phyloP scores from a whole-genome alignment of 1,140 invertebrate species.

The Paraescarpia echinospica region DNA sequence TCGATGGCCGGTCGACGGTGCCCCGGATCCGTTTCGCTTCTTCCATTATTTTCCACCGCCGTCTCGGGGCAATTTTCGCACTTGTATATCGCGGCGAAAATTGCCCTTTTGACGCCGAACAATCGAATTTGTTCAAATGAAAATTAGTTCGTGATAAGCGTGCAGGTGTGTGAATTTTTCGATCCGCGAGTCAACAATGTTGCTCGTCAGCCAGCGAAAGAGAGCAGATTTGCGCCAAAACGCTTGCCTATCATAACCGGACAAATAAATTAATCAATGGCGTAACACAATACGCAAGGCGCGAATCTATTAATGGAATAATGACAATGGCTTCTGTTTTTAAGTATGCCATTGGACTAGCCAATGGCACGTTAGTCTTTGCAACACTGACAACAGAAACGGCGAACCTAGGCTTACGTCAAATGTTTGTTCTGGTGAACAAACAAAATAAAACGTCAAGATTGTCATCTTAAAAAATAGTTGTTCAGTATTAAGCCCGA shows the following conservation, averaged over 20 bases:
- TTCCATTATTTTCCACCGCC: background rate
- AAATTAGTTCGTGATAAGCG: background rate
- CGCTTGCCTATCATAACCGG: too few species aligned
- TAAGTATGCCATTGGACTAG: too few species aligned
- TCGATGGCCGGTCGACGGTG: background rate
- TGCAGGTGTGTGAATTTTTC: background rate
- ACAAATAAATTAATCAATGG: background rate
- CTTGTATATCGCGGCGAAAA: background rate
- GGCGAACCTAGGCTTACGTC: too few species aligned
- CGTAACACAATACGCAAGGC: background rate
- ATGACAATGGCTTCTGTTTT: background rate
- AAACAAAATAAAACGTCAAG: too few species aligned
- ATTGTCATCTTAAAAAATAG: too few species aligned
- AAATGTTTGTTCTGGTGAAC: too few species aligned
- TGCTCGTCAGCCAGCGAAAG: background rate
- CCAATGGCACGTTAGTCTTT: too few species aligned
- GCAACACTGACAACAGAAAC: too few species aligned
- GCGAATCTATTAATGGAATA: background rate
- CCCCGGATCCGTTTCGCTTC: background rate
- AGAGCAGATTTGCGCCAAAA: background rate
- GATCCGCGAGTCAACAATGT: background rate
- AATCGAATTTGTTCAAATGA: constrained; percentile 1
- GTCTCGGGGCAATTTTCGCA: background rate
- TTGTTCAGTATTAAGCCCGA: too few species aligned
- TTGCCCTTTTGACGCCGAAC: background rate